These are phyloP conservation scores for Proisotoma minuta DNA, from an alignment of 2,888 invertebrate genomes.

Conservation along the genomic window DNA sequence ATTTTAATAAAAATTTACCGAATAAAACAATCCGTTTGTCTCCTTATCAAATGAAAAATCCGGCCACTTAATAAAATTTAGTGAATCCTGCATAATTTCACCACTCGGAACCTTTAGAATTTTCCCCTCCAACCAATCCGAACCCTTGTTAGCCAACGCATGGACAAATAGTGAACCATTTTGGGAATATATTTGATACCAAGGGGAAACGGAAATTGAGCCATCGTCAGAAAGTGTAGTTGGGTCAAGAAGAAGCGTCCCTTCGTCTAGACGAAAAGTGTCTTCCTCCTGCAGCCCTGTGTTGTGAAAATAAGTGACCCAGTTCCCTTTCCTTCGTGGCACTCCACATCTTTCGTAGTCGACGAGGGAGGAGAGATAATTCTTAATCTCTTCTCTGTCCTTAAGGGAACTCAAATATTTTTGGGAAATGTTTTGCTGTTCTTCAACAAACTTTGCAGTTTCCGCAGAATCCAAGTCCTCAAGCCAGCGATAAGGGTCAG, in stretches of 20 bases:
- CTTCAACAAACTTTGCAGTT: slow-evolving; percentile 83
- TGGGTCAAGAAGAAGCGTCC: slow-evolving; percentile 88
- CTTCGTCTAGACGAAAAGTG: slow-evolving; percentile 64
- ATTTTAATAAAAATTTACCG: slow-evolving; percentile 9
- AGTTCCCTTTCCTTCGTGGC: slow-evolving; percentile 72
- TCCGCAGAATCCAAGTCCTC: slow-evolving; percentile 92
- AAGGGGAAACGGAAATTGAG: slow-evolving; percentile 71
- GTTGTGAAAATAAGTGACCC: slow-evolving; percentile 88
- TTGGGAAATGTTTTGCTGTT: slow-evolving; percentile 76
- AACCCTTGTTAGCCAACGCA: not conserved
- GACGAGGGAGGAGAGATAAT: slow-evolving; percentile 82
- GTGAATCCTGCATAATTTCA: slow-evolving; percentile 53
- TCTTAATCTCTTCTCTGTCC: slow-evolving; percentile 66
- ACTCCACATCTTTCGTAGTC: slow-evolving; percentile 91
- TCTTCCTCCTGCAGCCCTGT: slow-evolving; percentile 92
- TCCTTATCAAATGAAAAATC: slow-evolving; percentile 57
- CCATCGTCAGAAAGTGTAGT: slow-evolving; percentile 72
- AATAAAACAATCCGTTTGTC: slow-evolving; percentile 57
- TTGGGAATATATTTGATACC: slow-evolving; percentile 45
- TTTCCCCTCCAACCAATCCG: slow-evolving; percentile 2
- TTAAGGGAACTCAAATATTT: slow-evolving; percentile 76
- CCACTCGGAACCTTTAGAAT: not conserved
- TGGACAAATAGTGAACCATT: not conserved
- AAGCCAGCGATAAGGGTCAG: slow-evolving; percentile 91
- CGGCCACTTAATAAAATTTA: slow-evolving; percentile 55